These are phyloP conservation scores for Sebastes nivosus DNA, from an alignment of 2,797 vertebrate species.

Conservation along the genomic window DNA sequence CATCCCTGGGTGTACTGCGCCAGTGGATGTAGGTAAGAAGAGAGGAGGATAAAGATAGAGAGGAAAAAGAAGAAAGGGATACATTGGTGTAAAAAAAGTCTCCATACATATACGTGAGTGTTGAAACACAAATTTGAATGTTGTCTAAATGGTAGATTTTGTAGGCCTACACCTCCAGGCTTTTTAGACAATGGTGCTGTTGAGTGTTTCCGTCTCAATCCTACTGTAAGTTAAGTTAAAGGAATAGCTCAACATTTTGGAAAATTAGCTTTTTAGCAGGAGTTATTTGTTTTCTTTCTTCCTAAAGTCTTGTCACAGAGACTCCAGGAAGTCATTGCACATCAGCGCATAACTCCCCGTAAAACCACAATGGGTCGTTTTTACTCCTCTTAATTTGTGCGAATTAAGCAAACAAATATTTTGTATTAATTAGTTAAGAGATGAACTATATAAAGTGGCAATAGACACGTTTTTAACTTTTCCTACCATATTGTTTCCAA, in stretches of 20 bases:
- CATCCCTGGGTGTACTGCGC: background rate
- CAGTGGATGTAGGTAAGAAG: background rate
- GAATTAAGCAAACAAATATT: background rate
- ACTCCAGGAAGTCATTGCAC: background rate
- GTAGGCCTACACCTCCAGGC: background rate
- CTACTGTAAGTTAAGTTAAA: background rate
- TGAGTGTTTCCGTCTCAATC: background rate
- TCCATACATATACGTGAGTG: background rate
- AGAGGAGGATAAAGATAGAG: background rate
- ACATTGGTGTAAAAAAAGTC: background rate
- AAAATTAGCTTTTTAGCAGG: background rate
- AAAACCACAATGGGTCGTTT: background rate
- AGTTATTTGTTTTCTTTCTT: background rate
- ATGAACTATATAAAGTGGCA: background rate
- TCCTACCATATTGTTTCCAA: accelerated
- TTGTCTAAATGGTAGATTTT: background rate
- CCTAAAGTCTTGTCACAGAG: background rate
- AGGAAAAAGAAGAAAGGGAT: background rate
- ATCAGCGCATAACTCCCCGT: background rate
- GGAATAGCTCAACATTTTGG: background rate
- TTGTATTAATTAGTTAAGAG: background rate
- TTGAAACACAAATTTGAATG: background rate
- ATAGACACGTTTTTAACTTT: background rate
- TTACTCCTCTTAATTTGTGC: background rate
- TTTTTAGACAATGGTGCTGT: conserved; percentile 4